Conservation (phyloP, 2,797 vertebrate genomes). For the Staurois parvus region DNA sequence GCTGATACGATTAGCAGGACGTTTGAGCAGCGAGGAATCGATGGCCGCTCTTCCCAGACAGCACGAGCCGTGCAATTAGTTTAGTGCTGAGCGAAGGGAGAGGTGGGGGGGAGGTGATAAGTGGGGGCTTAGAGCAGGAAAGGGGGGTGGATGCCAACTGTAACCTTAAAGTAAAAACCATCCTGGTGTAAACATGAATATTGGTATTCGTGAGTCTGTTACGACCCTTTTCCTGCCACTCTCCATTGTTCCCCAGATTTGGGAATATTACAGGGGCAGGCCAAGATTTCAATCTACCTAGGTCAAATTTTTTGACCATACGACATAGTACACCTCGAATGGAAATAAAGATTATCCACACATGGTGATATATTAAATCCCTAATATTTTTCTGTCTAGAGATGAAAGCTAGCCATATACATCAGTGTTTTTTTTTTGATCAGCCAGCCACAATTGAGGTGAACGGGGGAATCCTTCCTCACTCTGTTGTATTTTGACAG, state of each 20-base stretch:
- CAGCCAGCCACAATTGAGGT: no score
- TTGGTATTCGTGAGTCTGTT: neutral
- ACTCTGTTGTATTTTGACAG: no score
- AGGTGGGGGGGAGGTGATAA: constrained; percentile 47
- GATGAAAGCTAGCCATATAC: no score
- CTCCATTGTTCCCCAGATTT: neutral
- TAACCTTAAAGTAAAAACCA: neutral
- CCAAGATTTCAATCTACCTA: neutral
- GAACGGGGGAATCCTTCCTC: no score
- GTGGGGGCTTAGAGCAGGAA: constrained; percentile 28
- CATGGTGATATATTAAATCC: neutral
- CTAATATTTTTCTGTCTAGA: no score
- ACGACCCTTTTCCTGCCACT: neutral
- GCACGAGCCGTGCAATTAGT: constrained; percentile 73
- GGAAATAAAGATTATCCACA: neutral
- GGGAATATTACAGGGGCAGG: no score
- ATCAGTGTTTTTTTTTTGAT: no score
- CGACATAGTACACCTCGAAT: neutral
- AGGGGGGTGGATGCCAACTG: neutral
- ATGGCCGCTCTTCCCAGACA: constrained; percentile 80
- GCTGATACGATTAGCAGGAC: constrained; percentile 96
- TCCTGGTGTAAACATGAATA: constrained; percentile 6
- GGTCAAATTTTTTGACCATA: neutral
- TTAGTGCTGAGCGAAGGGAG: constrained; percentile 80
- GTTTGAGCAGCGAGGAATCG: constrained; percentile 90